Conservation (phyloP, 1,140 invertebrate species). For the Drosophila nebulosa region DNA sequence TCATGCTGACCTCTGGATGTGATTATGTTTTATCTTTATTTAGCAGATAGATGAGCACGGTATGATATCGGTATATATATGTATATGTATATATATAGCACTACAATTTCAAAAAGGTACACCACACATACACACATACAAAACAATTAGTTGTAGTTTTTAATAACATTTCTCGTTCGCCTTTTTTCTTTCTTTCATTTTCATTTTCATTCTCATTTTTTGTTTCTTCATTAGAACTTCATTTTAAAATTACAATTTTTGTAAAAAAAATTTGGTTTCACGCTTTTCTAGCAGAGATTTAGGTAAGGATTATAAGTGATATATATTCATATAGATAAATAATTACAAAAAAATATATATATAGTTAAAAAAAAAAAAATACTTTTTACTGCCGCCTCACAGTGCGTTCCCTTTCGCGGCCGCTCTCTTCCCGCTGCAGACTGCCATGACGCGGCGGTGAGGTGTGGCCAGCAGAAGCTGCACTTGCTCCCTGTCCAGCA, state of each 20-base stretch:
- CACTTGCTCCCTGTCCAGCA: slow-evolving; percentile 75
- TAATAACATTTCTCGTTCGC: slow-evolving; percentile 23
- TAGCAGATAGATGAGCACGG: slow-evolving; percentile 17
- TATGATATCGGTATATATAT: slow-evolving; percentile 23
- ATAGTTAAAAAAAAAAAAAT: slow-evolving; percentile 23
- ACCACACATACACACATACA: slow-evolving; percentile 7
- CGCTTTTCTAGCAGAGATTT: slow-evolving; percentile 57
- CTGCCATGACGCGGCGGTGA: slow-evolving; percentile 82
- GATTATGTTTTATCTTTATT: slow-evolving; percentile 16
- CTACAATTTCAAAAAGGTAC: slow-evolving; percentile 20
- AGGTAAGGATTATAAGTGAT: slow-evolving; percentile 40
- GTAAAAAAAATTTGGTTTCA: slow-evolving; percentile 70
- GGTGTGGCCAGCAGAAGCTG: slow-evolving; percentile 38
- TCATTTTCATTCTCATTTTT: background rate
- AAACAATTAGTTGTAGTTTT: background rate
- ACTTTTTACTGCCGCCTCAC: slow-evolving; percentile 63
- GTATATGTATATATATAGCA: slow-evolving; percentile 14
- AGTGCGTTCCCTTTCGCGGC: slow-evolving; percentile 74
- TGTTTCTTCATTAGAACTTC: slow-evolving; percentile 23
- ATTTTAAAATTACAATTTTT: slow-evolving; percentile 61
- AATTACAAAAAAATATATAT: slow-evolving; percentile 43
- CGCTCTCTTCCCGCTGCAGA: slow-evolving; percentile 77
- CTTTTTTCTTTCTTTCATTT: background rate
- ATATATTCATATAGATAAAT: slow-evolving; percentile 49
- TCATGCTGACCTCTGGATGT: slow-evolving; percentile 12